These are phyloP conservation scores for Drosophila robusta DNA, from an alignment of 2,888 invertebrate genomes.

Conservation along the genomic window DNA sequence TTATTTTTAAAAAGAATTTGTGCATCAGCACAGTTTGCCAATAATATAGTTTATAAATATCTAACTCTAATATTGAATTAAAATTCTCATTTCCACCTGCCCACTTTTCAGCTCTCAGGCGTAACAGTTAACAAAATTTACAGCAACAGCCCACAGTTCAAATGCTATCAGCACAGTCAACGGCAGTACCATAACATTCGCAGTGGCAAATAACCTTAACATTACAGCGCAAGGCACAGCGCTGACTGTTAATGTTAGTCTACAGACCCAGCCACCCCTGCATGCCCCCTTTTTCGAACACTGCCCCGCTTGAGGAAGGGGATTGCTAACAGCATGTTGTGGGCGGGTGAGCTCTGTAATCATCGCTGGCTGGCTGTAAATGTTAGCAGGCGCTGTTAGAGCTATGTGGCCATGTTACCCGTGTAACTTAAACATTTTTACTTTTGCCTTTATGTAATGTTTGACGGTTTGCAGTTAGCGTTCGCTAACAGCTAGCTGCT, in stretches of 20 bases:
- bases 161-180: conserved; percentile 1
- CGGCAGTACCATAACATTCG: neutral
- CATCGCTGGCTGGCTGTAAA: neutral
- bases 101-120: neutral
- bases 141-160: neutral
- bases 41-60: no score
- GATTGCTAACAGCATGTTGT: conserved; percentile 44
- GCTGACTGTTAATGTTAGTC: conserved; percentile 27
- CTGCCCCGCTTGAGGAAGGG: conserved; percentile 53
- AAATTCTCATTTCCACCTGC: no score
- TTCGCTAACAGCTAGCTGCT: neutral
- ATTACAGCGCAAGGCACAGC: conserved; percentile 9
- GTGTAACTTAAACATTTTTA: neutral
- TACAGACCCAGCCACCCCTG: conserved; percentile 51
- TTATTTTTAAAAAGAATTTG: no score
- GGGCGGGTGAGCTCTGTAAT: conserved; percentile 9
- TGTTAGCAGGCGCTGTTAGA: conserved; percentile 4
- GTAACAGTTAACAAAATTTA: neutral
- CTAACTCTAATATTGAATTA: no score
- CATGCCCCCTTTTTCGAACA: conserved; percentile 58
- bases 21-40: no score
- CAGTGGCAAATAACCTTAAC: neutral
- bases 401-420: neutral
- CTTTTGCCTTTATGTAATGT: conserved; percentile 3
- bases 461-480: neutral